phyloP scores from a whole-genome alignment of 2,113 vertebrate species.

The Podarcis raffonei region DNA sequence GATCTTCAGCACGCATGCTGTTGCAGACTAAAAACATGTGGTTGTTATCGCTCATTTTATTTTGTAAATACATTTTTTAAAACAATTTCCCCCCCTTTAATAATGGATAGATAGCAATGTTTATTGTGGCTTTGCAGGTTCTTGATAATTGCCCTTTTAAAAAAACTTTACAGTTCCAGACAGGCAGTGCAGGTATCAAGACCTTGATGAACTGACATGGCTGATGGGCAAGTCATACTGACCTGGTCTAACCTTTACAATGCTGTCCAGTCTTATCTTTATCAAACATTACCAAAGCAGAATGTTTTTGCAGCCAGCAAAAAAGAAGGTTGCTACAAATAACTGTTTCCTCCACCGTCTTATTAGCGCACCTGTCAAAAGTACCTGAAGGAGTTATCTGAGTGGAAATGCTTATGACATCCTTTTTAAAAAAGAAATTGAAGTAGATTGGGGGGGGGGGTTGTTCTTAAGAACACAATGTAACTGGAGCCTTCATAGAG shows the following conservation, averaged over 20 bases:
- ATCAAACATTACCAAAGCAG: neutral
- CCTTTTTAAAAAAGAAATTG: neutral
- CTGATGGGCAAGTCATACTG: neutral
- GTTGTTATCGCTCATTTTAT: too few relatives aligned
- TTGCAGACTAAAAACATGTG: too few relatives aligned
- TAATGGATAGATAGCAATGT: neutral
- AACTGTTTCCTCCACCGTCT: neutral
- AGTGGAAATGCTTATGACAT: neutral
- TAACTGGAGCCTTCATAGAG: slow-evolving; percentile 10
- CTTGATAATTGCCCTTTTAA: neutral
- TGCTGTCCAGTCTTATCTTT: neutral
- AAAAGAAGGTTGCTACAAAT: neutral
- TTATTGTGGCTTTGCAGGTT: neutral
- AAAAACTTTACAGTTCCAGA: neutral
- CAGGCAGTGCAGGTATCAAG: neutral
- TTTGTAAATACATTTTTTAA: too few relatives aligned
- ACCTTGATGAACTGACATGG: neutral
- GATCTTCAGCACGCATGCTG: neutral
- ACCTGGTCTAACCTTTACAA: slow-evolving; percentile 18
- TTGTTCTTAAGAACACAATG: slow-evolving; percentile 20
- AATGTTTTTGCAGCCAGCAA: neutral
- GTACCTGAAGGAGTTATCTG: neutral
- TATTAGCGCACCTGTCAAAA: neutral
- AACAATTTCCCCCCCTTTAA: neutral
- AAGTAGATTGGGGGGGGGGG: neutral